These are phyloP conservation scores for Subacronicta megacephala DNA, from an alignment of 2,888 invertebrate species.

Conservation along the genomic window DNA sequence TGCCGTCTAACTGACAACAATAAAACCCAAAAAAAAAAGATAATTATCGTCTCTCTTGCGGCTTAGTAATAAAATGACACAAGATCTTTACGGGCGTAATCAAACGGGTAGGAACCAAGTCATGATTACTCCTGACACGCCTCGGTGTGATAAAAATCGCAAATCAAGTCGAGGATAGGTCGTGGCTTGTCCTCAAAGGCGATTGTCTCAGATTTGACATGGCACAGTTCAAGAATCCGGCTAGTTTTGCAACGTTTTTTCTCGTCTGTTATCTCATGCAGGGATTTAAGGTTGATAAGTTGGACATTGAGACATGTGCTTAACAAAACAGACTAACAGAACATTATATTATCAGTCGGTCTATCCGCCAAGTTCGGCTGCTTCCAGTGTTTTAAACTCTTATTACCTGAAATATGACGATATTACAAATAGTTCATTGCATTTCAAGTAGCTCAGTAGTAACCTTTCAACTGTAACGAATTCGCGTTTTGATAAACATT, in stretches of 20 bases:
- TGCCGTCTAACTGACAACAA: background rate
- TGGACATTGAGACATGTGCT: background rate
- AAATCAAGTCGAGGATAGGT: conserved; percentile 60
- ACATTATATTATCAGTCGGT: too few relatives aligned
- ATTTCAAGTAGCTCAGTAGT: conserved; percentile 18
- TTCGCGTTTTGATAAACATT: conserved; percentile 11
- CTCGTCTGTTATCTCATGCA: conserved; percentile 16
- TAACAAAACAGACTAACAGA: too few relatives aligned
- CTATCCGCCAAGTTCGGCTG: too few relatives aligned
- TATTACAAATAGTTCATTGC: conserved; percentile 7
- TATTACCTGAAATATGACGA: background rate
- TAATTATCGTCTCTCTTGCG: background rate
- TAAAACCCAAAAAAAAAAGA: background rate
- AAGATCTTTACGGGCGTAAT: conserved; percentile 11
- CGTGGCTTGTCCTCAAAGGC: conserved; percentile 54
- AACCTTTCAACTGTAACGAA: conserved; percentile 15
- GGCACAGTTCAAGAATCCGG: conserved; percentile 52
- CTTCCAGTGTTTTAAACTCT: too few relatives aligned
- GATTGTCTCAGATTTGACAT: conserved; percentile 62
- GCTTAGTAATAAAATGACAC: conserved; percentile 2
- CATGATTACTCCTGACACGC: conserved; percentile 24
- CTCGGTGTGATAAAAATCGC: conserved; percentile 50
- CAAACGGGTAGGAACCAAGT: conserved; percentile 15
- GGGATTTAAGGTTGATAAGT: background rate
- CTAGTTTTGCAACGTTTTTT: conserved; percentile 34